Conservation (phyloP, 2,888 invertebrate genomes). For the Phorcus lineatus region DNA sequence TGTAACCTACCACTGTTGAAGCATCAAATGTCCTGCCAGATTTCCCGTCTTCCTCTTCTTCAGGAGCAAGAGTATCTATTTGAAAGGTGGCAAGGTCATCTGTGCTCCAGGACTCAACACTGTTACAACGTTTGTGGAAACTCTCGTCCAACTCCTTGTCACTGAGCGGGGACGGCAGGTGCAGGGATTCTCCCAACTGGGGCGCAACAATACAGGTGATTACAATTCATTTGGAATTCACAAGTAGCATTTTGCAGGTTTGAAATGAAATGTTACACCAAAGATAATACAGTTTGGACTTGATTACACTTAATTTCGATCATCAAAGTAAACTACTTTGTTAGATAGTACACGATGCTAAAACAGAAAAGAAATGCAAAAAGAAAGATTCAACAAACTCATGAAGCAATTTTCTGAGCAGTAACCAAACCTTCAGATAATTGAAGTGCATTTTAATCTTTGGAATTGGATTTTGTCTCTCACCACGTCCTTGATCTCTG, state of each 20-base stretch:
- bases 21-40: background rate
- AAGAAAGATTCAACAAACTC: too few species aligned
- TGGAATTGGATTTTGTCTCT: background rate
- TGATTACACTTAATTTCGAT: too few species aligned
- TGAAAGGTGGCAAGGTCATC: background rate
- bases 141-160: conserved; percentile 43
- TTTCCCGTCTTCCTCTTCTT: background rate
- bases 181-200: conserved; percentile 26
- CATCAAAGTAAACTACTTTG: too few species aligned
- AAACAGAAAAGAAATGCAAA: too few species aligned
- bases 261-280: too few species aligned
- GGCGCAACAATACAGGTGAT: background rate
- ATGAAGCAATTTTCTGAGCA: too few species aligned
- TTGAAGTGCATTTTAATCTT: too few species aligned
- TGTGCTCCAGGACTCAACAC: background rate
- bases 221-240: too few species aligned
- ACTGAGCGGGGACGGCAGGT: conserved; percentile 56
- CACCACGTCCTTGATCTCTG: conserved; percentile 37
- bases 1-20: background rate
- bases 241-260: too few species aligned
- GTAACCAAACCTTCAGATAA: too few species aligned
- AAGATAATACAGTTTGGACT: too few species aligned
- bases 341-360: too few species aligned
- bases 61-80: background rate
- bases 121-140: background rate